phyloP scores from a whole-genome alignment of 2,113 vertebrate genomes.

The Spilogale gracilis region DNA sequence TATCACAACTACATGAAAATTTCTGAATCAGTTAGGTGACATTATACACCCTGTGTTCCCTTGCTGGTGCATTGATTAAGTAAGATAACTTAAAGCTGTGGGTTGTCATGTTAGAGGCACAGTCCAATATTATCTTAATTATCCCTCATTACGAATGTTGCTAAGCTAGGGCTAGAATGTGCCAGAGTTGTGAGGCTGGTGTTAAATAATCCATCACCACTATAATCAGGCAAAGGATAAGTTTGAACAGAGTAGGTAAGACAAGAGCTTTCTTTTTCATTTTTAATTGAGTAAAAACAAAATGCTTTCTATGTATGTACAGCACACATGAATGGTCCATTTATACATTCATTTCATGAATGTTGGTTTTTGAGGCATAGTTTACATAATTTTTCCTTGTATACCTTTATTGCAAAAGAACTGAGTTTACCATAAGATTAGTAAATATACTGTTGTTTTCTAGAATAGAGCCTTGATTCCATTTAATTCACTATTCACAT shows the following conservation, averaged over 20 bases:
- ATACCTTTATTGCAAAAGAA: background rate
- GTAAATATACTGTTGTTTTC: background rate
- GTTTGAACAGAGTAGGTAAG: background rate
- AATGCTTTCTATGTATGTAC: background rate
- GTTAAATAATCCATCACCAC: slow-evolving; percentile 24
- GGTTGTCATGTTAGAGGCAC: background rate
- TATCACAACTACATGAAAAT: slow-evolving; percentile 44
- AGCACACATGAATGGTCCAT: background rate
- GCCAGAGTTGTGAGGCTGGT: background rate
- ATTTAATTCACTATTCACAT: background rate
- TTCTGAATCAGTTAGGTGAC: background rate
- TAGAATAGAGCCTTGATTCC: background rate
- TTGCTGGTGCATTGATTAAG: slow-evolving; percentile 31
- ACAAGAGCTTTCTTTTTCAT: background rate
- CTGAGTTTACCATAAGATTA: background rate
- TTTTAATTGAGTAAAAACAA: background rate
- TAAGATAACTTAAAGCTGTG: slow-evolving; percentile 23
- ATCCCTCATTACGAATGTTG: background rate
- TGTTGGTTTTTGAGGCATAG: background rate
- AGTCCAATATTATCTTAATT: slow-evolving; percentile 57
- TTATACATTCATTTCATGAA: background rate
- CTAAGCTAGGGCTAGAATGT: background rate
- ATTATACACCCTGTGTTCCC: background rate
- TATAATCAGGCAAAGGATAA: background rate
- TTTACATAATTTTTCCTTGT: background rate